Evolutionary conservation across 2,888 invertebrate genomes (phyloP).

Genomic region (Epirrhoe alternata): DNA sequence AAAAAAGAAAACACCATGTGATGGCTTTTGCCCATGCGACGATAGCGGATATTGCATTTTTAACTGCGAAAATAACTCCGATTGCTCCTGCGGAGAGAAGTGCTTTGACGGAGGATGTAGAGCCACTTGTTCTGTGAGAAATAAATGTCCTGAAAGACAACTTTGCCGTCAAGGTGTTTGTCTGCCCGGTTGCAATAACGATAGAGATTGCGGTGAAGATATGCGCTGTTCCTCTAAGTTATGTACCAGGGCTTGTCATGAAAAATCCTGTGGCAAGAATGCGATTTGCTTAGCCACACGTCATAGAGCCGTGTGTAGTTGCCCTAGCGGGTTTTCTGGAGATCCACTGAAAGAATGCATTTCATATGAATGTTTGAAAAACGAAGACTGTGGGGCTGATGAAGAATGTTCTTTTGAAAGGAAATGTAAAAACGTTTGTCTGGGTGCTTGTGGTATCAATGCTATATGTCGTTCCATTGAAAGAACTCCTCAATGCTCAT

Average conservation of each 20-base stretch:
- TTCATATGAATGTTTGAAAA: constrained; percentile 90
- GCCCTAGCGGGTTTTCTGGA: constrained; percentile 93
- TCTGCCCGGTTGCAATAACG: constrained; percentile 91
- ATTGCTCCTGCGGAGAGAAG: constrained; percentile 93
- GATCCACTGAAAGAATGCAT: constrained; percentile 91
- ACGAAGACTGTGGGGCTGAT: constrained; percentile 91
- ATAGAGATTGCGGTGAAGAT: constrained; percentile 91
- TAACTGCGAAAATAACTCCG: constrained; percentile 86
- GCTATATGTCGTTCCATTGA: constrained; percentile 93
- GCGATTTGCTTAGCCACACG: constrained; percentile 92
- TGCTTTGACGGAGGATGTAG: constrained; percentile 91
- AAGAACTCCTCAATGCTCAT: constrained; percentile 92
- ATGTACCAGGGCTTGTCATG: constrained; percentile 89
- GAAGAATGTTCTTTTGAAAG: constrained; percentile 90
- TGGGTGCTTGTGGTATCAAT: constrained; percentile 92
- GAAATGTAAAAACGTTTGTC: constrained; percentile 93
- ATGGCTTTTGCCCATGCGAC: constrained; percentile 92
- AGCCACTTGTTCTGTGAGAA: constrained; percentile 88
- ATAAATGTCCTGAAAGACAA: constrained; percentile 91
- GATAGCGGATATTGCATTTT: constrained; percentile 92
- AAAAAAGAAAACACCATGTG: constrained; percentile 89
- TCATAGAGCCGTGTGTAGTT: constrained; percentile 93
- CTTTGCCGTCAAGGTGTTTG: constrained; percentile 90
- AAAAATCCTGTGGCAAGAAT: constrained; percentile 91
- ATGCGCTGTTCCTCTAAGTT: constrained; percentile 88